phyloP scores from a whole-genome alignment of 2,888 invertebrate genomes.

The Acleris laterana region DNA sequence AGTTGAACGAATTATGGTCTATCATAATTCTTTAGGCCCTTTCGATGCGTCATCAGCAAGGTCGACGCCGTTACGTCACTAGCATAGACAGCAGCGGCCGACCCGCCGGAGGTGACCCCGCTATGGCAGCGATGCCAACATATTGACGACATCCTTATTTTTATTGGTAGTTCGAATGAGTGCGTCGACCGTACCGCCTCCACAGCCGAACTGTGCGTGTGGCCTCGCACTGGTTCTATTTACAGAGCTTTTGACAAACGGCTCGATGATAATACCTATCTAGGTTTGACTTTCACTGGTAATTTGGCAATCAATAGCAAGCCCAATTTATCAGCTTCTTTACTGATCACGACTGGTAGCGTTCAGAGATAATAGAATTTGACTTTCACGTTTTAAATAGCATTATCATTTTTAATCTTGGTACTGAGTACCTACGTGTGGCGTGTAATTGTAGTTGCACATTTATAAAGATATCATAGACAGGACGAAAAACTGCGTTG shows the following conservation, averaged over 20 bases:
- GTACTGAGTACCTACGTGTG: too few relatives aligned
- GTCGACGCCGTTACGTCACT: constrained; percentile 44
- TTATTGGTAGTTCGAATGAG: constrained; percentile 76
- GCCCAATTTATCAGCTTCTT: constrained; percentile 25
- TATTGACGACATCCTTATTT: constrained; percentile 84
- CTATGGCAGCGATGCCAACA: constrained; percentile 74
- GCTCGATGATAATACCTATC: constrained; percentile 11
- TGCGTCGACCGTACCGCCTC: constrained; percentile 78
- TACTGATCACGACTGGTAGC: constrained; percentile 28
- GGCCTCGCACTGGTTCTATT: constrained; percentile 70
- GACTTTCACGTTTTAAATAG: constrained; percentile 28
- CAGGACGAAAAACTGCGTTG: too few relatives aligned
- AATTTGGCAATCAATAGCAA: constrained; percentile 18
- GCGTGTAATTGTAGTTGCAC: too few relatives aligned
- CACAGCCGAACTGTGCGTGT: constrained; percentile 70
- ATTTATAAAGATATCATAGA: too few relatives aligned
- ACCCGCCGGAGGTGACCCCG: constrained; percentile 71
- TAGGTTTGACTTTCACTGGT: constrained; percentile 26
- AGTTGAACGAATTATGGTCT: constrained; percentile 34
- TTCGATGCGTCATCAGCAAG: constrained; percentile 43
- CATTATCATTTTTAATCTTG: too few relatives aligned
- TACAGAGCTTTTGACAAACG: constrained; percentile 43
- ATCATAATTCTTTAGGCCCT: constrained; percentile 43
- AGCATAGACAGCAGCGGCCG: constrained; percentile 44
- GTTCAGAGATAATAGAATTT: constrained; percentile 23